Evolutionary conservation across 2,113 vertebrate species (phyloP).

Genomic region (Paramisgurnus dabryanus): DNA sequence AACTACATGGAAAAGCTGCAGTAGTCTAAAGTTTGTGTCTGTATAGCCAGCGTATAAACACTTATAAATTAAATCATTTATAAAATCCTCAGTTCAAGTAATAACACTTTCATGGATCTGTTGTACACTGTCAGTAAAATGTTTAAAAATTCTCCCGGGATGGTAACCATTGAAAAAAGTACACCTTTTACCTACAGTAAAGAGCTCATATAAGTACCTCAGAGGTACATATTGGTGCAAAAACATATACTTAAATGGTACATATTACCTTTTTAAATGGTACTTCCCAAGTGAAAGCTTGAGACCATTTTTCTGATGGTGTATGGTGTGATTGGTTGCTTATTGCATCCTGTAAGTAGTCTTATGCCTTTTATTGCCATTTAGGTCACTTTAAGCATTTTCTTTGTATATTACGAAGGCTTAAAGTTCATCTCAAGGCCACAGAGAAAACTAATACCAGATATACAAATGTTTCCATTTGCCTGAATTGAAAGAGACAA

Average conservation of each 20-base stretch:
- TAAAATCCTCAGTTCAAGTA: neutral
- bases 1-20: neutral
- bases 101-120: neutral
- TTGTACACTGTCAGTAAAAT: too few species aligned
- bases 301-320: neutral
- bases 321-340: neutral
- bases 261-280: too few species aligned
- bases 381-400: neutral
- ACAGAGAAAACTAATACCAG: neutral
- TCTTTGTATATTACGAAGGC: neutral
- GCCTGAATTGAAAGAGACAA: neutral
- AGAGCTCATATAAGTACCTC: too few species aligned
- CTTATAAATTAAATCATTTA: neutral
- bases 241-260: too few species aligned
- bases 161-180: too few species aligned
- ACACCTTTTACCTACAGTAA: too few species aligned
- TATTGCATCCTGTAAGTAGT: neutral
- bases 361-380: neutral
- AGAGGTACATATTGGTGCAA: too few species aligned
- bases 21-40: neutral
- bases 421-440: constrained; percentile 5
- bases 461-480: neutral
- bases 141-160: too few species aligned
- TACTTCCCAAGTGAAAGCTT: too few species aligned
- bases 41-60: neutral